Conservation (phyloP, 2,797 vertebrate species). For the Gymnodraco acuticeps region DNA sequence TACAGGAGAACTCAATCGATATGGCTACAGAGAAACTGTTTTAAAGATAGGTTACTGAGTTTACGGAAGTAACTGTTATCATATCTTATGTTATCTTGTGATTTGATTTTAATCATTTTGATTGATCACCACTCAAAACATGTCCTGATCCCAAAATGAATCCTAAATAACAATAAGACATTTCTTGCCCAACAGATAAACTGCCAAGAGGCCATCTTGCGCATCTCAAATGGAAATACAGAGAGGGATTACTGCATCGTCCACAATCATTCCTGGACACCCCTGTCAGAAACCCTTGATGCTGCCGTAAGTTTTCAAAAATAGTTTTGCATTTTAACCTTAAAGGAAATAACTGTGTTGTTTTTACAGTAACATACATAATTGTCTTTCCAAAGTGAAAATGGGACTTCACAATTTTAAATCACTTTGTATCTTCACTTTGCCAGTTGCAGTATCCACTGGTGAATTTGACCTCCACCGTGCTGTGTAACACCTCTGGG, state of each 20-base stretch:
- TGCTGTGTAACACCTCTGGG: slow-evolving; percentile 86
- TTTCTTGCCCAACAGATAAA: slow-evolving; percentile 79
- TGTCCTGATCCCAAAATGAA: no score
- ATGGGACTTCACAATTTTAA: not conserved
- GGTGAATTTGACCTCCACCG: slow-evolving; percentile 85
- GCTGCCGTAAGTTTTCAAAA: slow-evolving; percentile 86
- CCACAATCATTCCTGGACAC: slow-evolving; percentile 87
- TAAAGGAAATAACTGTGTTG: not conserved
- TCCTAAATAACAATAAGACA: no score
- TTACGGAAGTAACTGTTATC: no score
- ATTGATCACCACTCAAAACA: no score
- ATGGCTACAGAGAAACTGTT: no score
- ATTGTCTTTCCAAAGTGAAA: not conserved
- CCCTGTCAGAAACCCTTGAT: slow-evolving; percentile 82
- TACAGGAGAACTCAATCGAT: no score
- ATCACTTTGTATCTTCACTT: not conserved
- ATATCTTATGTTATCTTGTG: no score
- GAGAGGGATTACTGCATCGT: slow-evolving; percentile 90
- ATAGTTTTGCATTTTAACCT: no score
- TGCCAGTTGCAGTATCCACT: slow-evolving; percentile 81
- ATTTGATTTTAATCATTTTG: no score
- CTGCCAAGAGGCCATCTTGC: slow-evolving; percentile 90
- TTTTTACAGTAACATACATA: not conserved
- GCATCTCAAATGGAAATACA: slow-evolving; percentile 72
- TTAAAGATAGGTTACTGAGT: no score